Percentiles rank a stretch among this genome's conserved stretches.
Conservation (phyloP, 2,113 vertebrate species). For the Callionymus lyra region DNA sequence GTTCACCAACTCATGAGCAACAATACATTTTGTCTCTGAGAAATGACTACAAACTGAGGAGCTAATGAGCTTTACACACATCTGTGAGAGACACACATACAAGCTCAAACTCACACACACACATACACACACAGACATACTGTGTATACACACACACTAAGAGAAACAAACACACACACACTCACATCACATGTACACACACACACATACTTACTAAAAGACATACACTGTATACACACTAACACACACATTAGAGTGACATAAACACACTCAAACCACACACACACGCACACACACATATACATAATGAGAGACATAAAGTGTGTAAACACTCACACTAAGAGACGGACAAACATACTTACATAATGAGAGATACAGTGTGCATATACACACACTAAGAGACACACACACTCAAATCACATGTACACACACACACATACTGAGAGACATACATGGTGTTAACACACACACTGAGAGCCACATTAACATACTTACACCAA, state of each 20-base stretch:
- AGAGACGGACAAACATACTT: too few species aligned
- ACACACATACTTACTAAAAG: too few species aligned
- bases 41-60: conserved; percentile 31
- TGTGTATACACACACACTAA: conserved; percentile 5
- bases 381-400: conserved; percentile 13
- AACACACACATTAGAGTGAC: conserved; percentile 12
- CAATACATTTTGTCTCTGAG: conserved; percentile 26
- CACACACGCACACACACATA: conserved; percentile 16
- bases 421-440: conserved; percentile 9
- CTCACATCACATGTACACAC: conserved; percentile 10
- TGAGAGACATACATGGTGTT: conserved; percentile 5
- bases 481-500: conserved; percentile 21
- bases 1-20: too few species aligned
- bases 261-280: conserved; percentile 9
- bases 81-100: background rate
- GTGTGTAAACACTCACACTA: conserved; percentile 9
- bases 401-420: background rate
- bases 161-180: conserved; percentile 9
- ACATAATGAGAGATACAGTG: too few species aligned
- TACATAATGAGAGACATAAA: too few species aligned
- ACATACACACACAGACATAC: conserved; percentile 9
- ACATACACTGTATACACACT: conserved; percentile 7
- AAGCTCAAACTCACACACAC: conserved; percentile 3
- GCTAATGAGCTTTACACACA: conserved; percentile 46
- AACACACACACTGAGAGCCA: too few species aligned